Percentiles rank a stretch among this genome's conserved stretches.
These are phyloP conservation scores for Montipora foliosa DNA, from an alignment of 64 coral and sea anemone species.

Conservation along the genomic window DNA sequence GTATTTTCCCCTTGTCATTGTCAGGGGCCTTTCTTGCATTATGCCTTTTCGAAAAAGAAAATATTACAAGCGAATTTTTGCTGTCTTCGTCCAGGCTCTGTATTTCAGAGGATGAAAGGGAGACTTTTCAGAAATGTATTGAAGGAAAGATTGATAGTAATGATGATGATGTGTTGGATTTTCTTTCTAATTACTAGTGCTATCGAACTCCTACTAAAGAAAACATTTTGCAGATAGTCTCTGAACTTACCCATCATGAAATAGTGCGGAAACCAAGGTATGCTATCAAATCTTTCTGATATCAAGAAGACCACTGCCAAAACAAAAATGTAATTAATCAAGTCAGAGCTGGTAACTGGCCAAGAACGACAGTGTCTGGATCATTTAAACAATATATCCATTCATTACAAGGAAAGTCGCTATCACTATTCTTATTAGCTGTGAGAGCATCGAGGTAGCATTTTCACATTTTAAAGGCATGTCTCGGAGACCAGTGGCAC, in stretches of 20 bases:
- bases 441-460: too few species aligned
- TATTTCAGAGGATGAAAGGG: conserved; percentile 58
- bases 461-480: too few species aligned
- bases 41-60: conserved; percentile 55
- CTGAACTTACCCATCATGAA: conserved; percentile 72
- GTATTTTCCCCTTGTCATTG: conserved; percentile 72
- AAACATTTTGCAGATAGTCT: conserved; percentile 34
- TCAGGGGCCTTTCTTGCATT: conserved; percentile 60
- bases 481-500: conserved; percentile 67
- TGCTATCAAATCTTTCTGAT: conserved; percentile 66
- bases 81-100: conserved; percentile 37
- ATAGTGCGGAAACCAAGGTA: conserved; percentile 65
- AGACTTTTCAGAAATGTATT: conserved; percentile 49
- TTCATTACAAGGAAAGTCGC: not conserved
- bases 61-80: conserved; percentile 5
- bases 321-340: conserved; percentile 60
- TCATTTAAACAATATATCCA: conserved; percentile 76
- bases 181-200: conserved; percentile 40
- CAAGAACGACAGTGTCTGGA: conserved; percentile 59
- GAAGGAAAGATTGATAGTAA: conserved; percentile 34
- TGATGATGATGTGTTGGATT: conserved; percentile 65
- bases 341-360: conserved; percentile 38
- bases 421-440: too few species aligned
- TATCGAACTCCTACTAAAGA: conserved; percentile 21
- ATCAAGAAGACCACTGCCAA: conserved; percentile 73